phyloP scores from a whole-genome alignment of 2,888 invertebrate species.

The Chymomyza procnemis region DNA sequence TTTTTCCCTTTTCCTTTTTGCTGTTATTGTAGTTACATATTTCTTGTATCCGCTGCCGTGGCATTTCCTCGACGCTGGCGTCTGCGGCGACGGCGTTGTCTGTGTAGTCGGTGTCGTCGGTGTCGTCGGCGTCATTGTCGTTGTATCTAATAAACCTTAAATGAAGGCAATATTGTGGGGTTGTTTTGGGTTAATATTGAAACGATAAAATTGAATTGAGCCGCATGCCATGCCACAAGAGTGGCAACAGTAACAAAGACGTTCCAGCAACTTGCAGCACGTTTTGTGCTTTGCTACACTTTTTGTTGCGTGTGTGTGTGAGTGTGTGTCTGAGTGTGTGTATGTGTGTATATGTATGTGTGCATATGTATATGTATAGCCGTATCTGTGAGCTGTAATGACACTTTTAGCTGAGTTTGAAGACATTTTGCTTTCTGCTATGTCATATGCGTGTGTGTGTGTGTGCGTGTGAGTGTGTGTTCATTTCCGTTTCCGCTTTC shows the following conservation, averaged over 20 bases:
- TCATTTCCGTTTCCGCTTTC: conserved; percentile 61
- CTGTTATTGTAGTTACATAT: conserved; percentile 49
- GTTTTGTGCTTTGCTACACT: conserved; percentile 27
- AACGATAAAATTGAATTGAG: conserved; percentile 76
- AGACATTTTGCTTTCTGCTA: conserved; percentile 55
- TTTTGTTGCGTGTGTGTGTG: neutral
- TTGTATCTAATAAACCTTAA: conserved; percentile 76
- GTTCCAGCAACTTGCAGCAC: conserved; percentile 55
- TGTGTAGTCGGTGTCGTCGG: conserved; percentile 16
- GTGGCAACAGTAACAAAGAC: conserved; percentile 24
- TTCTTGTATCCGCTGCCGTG: conserved; percentile 54
- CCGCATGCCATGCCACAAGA: conserved; percentile 54
- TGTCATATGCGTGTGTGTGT: neutral
- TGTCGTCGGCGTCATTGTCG: conserved; percentile 13
- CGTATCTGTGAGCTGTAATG: conserved; percentile 66
- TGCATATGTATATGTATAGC: neutral
- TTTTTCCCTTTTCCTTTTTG: no score
- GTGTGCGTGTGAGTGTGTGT: conserved; percentile 21
- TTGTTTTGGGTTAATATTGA: conserved; percentile 76
- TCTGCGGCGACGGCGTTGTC: conserved; percentile 5
- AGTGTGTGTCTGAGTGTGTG: no score
- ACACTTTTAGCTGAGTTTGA: conserved; percentile 75
- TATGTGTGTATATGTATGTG: neutral
- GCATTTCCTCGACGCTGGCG: conserved; percentile 34
- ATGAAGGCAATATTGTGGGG: conserved; percentile 77